Percentiles rank a stretch among this genome's conserved stretches.
phyloP scores from a whole-genome alignment of 2,797 vertebrate species.

The Yasuhikotakia modesta region DNA sequence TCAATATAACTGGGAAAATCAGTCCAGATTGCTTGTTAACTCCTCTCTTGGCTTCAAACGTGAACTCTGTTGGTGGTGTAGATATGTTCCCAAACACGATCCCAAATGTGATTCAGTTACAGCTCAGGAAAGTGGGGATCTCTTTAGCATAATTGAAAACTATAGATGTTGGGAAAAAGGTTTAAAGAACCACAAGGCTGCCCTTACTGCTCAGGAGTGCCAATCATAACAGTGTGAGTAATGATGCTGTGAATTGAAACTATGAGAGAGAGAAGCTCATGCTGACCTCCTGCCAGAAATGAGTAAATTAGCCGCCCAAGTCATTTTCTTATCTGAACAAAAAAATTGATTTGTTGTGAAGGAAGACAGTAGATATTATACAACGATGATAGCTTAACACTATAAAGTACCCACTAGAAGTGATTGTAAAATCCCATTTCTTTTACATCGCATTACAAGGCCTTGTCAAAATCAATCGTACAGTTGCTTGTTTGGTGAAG shows the following conservation, averaged over 20 bases:
- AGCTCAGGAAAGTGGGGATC: slow-evolving; percentile 56
- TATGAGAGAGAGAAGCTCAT: slow-evolving; percentile 25
- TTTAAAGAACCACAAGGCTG: slow-evolving; percentile 49
- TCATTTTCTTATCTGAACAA: slow-evolving; percentile 46
- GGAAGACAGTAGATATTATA: slow-evolving; percentile 2
- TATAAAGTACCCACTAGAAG: not conserved
- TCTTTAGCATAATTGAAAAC: slow-evolving; percentile 62
- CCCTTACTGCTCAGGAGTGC: slow-evolving; percentile 47
- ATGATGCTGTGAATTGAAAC: slow-evolving; percentile 50
- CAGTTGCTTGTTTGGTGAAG: not conserved
- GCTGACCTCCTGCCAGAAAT: slow-evolving; percentile 39
- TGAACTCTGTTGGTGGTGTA: slow-evolving; percentile 43
- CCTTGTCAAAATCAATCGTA: not conserved
- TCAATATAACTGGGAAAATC: slow-evolving; percentile 4
- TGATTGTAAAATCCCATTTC: not conserved
- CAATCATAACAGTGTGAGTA: slow-evolving; percentile 56
- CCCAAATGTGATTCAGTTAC: slow-evolving; percentile 61
- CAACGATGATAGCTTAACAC: not conserved
- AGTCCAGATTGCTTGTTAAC: slow-evolving; percentile 53
- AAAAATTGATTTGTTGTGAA: slow-evolving; percentile 3
- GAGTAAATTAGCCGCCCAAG: slow-evolving; percentile 41
- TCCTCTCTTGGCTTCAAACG: slow-evolving; percentile 47
- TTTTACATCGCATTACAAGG: not conserved
- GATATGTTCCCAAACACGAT: slow-evolving; percentile 56
- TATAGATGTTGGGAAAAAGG: slow-evolving; percentile 58